Evolutionary conservation across 2,113 vertebrate genomes (phyloP), one percentile per base, ranked within the genome.

Genomic region (Psittacula cyanocephala): DNA sequence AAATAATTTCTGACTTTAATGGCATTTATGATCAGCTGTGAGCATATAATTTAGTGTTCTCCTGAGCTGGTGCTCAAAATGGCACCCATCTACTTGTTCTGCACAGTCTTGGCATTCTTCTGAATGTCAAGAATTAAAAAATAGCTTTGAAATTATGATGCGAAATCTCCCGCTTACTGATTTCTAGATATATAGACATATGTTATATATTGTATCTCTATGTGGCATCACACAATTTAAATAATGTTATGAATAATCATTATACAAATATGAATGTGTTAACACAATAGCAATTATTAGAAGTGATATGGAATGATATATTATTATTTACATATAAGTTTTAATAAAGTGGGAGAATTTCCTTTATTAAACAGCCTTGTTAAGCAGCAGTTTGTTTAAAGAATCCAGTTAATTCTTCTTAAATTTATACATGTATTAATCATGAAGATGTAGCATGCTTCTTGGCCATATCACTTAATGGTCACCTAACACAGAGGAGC

Each of bases 281-380:
- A 47, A 33, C 13, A n/a, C 9, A 53, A 37, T 10, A 81, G 5
- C 12, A 72, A 39, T 43, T 65, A 59, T 20, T 37, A 80, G 8
- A 7, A 78, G 82, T 43, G 0, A 17, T 25, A 63, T 3, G 2
- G 41, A 74, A 39, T n/a, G 41, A 18, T 5, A 43, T 15, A n/a
- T 55, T 49, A 37, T 43, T 65, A 64, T 11, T 50, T 39, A 60
- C 17, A 77, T 7, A 11, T 17, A 53, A 23, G 4, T 41, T 44
- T 49, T n/a, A 71, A 59, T 39, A 17, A 39, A 80, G 14, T 17
- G 19, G 6, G 4, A 68, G 0, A 47, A 37, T n/a, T 55, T 84
- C 35, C 60, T 57, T 87, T 74, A 35, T 23, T 82, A 79, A 63
- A 68, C 4, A 75, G 35, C 14, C 16, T 44, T 75, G 16, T 33